Base-by-base conservation (phyloP, 2,888 invertebrate species). In the Hypselothyrea guttata region DNA sequence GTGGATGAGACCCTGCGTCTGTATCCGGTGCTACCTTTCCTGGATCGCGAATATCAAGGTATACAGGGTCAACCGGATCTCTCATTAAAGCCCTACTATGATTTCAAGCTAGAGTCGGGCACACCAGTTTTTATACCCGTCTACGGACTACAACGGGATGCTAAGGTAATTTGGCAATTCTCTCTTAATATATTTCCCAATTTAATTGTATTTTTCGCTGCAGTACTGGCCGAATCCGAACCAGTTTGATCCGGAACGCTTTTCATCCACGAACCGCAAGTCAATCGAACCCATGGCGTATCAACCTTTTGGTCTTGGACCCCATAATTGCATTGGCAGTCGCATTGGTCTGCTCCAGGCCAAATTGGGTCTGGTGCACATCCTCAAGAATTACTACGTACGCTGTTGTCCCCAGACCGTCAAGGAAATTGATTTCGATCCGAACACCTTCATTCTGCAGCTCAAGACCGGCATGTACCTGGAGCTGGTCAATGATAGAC, bases 181-280 rank as follows among this genome's bases (percentile, higher is more conserved):
- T n/a, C n/a, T n/a, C n/a, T n/a, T n/a, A n/a, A n/a, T n/a, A n/a
- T n/a, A n/a, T n/a, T n/a, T n/a, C n/a, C n/a, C n/a, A n/a, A n/a
- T n/a, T n/a, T n/a, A n/a, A n/a, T n/a, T n/a, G n/a, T n/a, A n/a
- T n/a, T n/a, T n/a, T n/a, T n/a, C n/a, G n/a, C 55, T 71, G 0
- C 16, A 89, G 89, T 84, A 86, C 52, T 89, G 89, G 82, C 66
- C 79, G 2, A 83, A 90, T 61, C 89, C 89, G 0, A 44, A 86
- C n/a, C 63, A 66, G 2, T 90, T 90, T 44, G 86, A 89, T 71
- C 89, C 89, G 0, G 89, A 89, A 62, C 81, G 89, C 7, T 89
- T 89, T 58, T 78, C 87, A 2, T 41, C 83, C 0, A 83, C 84
- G 37, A 88, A 89, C 12, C 87, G 84, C 27, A 75, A 76, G 12